A percentile compares a stretch with the other conserved stretches of the same genome.
These are phyloP conservation scores for Pao palembangensis DNA, from an alignment of 2,113 vertebrate species.

Conservation along the genomic window DNA sequence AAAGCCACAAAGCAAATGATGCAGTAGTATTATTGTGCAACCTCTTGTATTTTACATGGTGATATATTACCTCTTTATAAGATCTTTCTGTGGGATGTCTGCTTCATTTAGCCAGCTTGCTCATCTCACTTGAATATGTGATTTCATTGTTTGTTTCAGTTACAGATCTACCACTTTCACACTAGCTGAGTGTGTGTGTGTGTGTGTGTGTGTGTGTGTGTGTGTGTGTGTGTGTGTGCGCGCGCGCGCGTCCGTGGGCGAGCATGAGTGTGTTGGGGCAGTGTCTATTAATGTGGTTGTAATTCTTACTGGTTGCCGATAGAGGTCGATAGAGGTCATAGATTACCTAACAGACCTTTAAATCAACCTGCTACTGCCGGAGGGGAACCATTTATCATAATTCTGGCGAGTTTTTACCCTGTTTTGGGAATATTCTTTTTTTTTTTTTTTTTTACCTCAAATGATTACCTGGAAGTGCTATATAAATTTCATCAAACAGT, in stretches of 20 bases:
- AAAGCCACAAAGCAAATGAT: conserved; percentile 47
- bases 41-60: conserved; percentile 46
- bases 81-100: conserved; percentile 50
- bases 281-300: conserved; percentile 46
- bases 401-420: conserved; percentile 9
- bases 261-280: conserved; percentile 14
- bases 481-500: no score
- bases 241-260: no score
- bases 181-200: conserved; percentile 1
- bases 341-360: conserved; percentile 55
- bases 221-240: background rate
- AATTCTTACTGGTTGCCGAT: conserved; percentile 39
- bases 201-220: background rate
- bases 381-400: conserved; percentile 41
- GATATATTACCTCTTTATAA: conserved; percentile 57
- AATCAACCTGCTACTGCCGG: conserved; percentile 35
- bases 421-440: background rate
- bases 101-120: conserved; percentile 56
- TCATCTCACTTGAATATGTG: conserved; percentile 48
- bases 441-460: background rate
- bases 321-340: conserved; percentile 49
- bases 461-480: no score
- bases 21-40: conserved; percentile 49
- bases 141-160: conserved; percentile 54
- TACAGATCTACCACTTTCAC: conserved; percentile 29